A percentile compares a stretch with the other conserved stretches of the same genome.
Evolutionary conservation across 2,797 vertebrate genomes (phyloP).

Genomic region (Smutsia gigantea): DNA sequence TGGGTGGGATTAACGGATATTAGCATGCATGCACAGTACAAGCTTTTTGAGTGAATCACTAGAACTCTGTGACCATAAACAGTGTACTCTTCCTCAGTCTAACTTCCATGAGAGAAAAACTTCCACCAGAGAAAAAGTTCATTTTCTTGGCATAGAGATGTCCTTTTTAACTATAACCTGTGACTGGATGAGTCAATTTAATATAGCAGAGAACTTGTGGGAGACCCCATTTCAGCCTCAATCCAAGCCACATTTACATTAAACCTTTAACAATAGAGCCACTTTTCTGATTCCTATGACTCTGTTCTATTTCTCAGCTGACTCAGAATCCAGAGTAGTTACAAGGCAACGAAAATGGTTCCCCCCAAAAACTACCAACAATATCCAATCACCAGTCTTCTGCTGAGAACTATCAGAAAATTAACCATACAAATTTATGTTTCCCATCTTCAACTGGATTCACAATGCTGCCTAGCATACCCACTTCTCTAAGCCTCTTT

Average conservation of each 20-base stretch:
- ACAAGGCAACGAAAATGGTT: neutral
- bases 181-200: neutral
- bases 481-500: neutral
- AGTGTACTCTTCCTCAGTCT: neutral
- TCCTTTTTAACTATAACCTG: neutral
- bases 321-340: conserved; percentile 17
- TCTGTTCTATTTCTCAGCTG: neutral
- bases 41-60: neutral
- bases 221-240: neutral
- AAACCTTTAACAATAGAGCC: neutral
- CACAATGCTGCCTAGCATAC: neutral
- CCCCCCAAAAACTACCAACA: neutral
- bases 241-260: conserved; percentile 5
- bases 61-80: neutral
- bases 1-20: neutral
- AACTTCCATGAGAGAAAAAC: neutral
- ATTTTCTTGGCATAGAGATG: neutral
- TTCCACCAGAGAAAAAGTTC: neutral
- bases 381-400: conserved; percentile 1
- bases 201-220: neutral
- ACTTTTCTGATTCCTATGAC: neutral
- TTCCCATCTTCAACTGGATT: neutral
- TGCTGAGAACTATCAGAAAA: neutral
- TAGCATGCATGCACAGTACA: neutral
- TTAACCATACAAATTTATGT: conserved; percentile 2